These are phyloP conservation scores for Tinea pellionella DNA, from an alignment of 2,888 invertebrate species.

Conservation along the genomic window DNA sequence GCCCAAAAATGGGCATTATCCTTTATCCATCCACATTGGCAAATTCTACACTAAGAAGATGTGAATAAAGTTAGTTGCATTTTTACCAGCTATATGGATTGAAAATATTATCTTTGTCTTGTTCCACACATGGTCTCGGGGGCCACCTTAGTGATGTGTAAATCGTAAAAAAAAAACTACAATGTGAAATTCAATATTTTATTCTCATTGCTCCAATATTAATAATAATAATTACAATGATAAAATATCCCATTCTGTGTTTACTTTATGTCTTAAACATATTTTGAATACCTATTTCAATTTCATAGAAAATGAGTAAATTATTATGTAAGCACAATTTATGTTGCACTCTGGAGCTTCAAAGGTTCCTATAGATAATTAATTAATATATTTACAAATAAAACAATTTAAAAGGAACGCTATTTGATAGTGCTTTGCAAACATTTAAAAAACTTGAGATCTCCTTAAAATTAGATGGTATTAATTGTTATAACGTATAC, in stretches of 20 bases:
- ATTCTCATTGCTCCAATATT: conserved; percentile 68
- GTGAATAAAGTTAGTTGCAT: too few species aligned
- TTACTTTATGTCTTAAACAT: conserved; percentile 54
- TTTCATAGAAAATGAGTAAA: conserved; percentile 54
- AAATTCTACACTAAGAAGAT: too few species aligned
- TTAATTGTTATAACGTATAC: conserved; percentile 49
- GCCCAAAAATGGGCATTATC: too few species aligned
- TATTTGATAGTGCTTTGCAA: conserved; percentile 39
- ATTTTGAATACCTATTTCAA: conserved; percentile 38
- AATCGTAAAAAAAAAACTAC: not conserved
- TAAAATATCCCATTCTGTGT: conserved; percentile 49
- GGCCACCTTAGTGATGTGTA: too few species aligned
- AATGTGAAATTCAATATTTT: conserved; percentile 54
- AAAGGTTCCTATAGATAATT: conserved; percentile 42
- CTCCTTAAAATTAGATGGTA: conserved; percentile 68
- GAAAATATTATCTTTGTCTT: too few species aligned
- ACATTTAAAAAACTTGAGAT: conserved; percentile 70
- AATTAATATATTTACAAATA: conserved; percentile 69
- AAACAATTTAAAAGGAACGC: conserved; percentile 66
- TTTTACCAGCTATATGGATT: too few species aligned
- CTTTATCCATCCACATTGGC: too few species aligned
- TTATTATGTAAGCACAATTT: conserved; percentile 21
- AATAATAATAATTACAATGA: conserved; percentile 64
- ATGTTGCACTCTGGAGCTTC: not conserved
- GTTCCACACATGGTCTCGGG: too few species aligned